phyloP scores from a whole-genome alignment of 92 coral and sea anemone species.

The Nematostella vectensis region DNA sequence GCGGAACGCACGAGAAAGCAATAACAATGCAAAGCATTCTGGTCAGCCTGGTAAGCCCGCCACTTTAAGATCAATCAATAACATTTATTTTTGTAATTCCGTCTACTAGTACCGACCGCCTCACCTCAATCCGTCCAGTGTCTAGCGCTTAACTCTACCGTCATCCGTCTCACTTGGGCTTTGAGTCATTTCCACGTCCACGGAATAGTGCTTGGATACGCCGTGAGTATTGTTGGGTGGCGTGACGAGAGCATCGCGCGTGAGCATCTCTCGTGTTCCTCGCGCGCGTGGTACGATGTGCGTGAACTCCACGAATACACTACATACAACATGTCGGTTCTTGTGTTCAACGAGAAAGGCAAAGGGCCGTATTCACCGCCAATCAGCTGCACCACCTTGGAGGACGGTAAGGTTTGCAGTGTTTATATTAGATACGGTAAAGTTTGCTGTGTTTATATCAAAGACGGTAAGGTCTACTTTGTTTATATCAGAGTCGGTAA shows the following conservation, averaged over 20 bases:
- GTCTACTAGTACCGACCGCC: too few relatives aligned
- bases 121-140: constrained; percentile 32
- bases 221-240: constrained; percentile 18
- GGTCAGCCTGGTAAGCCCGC: too few relatives aligned
- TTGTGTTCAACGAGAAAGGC: constrained; percentile 40
- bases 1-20: too few relatives aligned
- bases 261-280: neutral
- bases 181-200: constrained; percentile 43
- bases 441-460: too few relatives aligned
- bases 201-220: constrained; percentile 52
- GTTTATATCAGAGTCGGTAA: too few relatives aligned
- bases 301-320: constrained; percentile 41
- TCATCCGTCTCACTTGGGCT: constrained; percentile 48
- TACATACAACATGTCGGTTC: constrained; percentile 38
- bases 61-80: too few relatives aligned
- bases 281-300: constrained; percentile 8
- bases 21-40: too few relatives aligned
- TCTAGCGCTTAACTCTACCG: constrained; percentile 51
- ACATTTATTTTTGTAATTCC: too few relatives aligned
- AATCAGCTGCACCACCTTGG: constrained; percentile 39
- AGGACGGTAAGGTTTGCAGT: constrained; percentile 51
- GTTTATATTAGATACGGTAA: too few relatives aligned
- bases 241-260: constrained; percentile 25
- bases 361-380: constrained; percentile 26
- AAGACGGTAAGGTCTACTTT: neutral